A percentile compares a stretch with the other conserved stretches of the same genome.
These are phyloP conservation scores for Trachurus trachurus DNA, from an alignment of 2,797 vertebrate species.

Conservation along the genomic window DNA sequence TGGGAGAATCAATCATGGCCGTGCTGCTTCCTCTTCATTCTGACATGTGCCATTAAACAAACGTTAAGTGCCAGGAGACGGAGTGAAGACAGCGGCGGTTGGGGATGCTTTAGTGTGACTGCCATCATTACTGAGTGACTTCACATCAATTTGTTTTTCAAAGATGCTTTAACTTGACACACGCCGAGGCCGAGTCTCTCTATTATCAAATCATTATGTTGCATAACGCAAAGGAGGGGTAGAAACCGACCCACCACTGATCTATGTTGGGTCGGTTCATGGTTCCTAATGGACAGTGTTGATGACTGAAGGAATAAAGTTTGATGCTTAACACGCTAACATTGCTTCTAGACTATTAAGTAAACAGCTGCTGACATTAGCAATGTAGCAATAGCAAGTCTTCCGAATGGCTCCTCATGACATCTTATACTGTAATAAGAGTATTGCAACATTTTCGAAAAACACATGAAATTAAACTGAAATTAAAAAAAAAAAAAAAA, in stretches of 20 bases:
- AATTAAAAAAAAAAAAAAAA: too few relatives aligned
- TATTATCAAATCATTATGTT: constrained; percentile 4
- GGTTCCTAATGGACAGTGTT: too few relatives aligned
- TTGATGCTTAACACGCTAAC: too few relatives aligned
- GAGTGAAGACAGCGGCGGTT: constrained; percentile 5
- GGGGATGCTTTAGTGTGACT: background rate
- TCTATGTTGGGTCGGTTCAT: background rate
- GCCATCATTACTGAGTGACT: constrained; percentile 1
- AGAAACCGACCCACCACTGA: background rate
- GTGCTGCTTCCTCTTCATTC: constrained; percentile 6
- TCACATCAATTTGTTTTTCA: background rate
- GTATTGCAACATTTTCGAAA: too few relatives aligned
- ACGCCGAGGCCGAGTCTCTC: background rate
- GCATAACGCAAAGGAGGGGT: background rate
- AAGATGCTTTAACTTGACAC: background rate
- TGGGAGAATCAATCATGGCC: constrained; percentile 30
- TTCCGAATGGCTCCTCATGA: too few relatives aligned
- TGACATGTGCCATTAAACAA: constrained; percentile 36
- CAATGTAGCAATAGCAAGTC: too few relatives aligned
- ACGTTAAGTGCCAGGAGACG: constrained; percentile 30
- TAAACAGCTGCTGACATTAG: too few relatives aligned
- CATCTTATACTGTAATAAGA: too few relatives aligned
- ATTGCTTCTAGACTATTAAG: too few relatives aligned
- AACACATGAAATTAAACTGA: too few relatives aligned
- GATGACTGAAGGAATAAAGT: too few relatives aligned